Percentiles rank a stretch among this genome's conserved stretches.
phyloP scores from a whole-genome alignment of 2,888 invertebrate species.

The Hyles lineata region DNA sequence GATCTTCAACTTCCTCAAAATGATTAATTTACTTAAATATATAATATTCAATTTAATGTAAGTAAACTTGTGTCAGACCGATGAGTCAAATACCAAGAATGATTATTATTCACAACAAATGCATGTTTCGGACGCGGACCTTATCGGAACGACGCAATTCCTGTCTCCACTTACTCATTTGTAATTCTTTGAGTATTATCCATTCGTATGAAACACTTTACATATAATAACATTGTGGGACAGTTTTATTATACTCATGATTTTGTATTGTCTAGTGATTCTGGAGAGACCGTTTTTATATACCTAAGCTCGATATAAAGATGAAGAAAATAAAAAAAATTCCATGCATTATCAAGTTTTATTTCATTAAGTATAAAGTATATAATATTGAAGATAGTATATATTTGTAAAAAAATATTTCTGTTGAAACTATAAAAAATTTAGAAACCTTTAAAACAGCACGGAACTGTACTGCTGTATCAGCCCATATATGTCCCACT shows the following conservation, averaged over 20 bases:
- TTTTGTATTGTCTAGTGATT: neutral
- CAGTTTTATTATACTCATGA: neutral
- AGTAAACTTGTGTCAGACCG: neutral
- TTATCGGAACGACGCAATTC: conserved; percentile 22
- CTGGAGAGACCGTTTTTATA: neutral
- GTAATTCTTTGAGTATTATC: conserved; percentile 23
- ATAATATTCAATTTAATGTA: neutral
- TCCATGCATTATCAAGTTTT: too few species aligned
- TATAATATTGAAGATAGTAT: too few species aligned
- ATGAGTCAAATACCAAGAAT: conserved; percentile 21
- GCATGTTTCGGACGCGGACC: conserved; percentile 4
- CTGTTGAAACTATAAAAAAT: too few species aligned
- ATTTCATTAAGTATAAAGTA: too few species aligned
- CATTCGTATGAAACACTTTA: conserved; percentile 11
- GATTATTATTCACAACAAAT: conserved; percentile 24
- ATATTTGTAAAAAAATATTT: too few species aligned
- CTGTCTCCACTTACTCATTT: conserved; percentile 23
- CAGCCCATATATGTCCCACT: too few species aligned
- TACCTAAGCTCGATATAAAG: too few species aligned
- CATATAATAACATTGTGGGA: neutral
- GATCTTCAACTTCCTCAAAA: too few species aligned
- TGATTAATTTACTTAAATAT: too few species aligned
- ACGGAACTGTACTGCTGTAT: too few species aligned
- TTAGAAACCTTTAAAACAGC: too few species aligned
- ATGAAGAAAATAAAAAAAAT: too few species aligned